A percentile compares a stretch with the other conserved stretches of the same genome.
Conservation (phyloP, 2,797 vertebrate species). For the Amblyraja radiata region DNA sequence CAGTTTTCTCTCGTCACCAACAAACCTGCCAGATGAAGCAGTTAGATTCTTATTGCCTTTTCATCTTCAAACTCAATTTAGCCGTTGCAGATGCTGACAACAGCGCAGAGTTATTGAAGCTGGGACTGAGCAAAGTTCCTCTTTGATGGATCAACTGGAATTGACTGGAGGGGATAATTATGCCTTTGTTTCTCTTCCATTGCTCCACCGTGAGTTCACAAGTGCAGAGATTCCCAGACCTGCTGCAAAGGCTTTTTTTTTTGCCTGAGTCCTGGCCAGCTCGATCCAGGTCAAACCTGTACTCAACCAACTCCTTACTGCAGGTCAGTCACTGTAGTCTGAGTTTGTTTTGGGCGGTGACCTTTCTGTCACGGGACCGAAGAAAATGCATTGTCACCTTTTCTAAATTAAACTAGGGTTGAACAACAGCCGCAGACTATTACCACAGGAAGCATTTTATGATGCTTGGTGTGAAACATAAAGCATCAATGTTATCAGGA, state of each 20-base stretch:
- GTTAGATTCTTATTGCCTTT: background rate
- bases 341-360: background rate
- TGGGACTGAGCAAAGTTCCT: background rate
- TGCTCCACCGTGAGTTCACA: background rate
- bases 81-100: background rate
- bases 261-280: background rate
- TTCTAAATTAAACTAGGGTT: background rate
- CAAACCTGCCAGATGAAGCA: background rate
- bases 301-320: background rate
- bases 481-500: background rate
- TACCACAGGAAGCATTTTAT: background rate
- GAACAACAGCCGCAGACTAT: background rate
- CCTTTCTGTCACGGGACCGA: background rate
- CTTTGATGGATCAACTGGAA: background rate
- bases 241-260: background rate
- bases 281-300: background rate
- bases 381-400: background rate
- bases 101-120: background rate
- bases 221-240: background rate
- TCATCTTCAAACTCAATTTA: background rate
- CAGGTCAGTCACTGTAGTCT: background rate
- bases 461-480: background rate
- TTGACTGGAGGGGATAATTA: conserved; percentile 5
- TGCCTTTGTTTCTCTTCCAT: background rate
- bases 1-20: background rate